Evolutionary conservation across 2,888 invertebrate genomes (phyloP).

Genomic region (Cistogaster globosa): DNA sequence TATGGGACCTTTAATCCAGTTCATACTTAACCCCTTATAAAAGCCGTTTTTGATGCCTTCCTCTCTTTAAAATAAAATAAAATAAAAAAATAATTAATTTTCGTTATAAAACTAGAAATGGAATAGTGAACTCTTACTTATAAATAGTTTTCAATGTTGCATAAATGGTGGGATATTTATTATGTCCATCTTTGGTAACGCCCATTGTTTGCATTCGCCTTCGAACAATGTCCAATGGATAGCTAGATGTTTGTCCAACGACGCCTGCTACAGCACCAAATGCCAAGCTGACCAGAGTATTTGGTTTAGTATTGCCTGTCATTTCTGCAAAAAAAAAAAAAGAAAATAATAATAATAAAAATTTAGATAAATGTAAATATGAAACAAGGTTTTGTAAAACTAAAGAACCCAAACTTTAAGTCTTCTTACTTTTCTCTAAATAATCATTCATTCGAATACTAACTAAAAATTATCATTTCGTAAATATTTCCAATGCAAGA

Average conservation of each 20-base stretch:
- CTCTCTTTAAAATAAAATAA: conserved; percentile 84
- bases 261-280: conserved; percentile 97
- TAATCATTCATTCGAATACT: no score
- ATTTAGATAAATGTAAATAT: background rate
- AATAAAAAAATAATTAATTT: background rate
- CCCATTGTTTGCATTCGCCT: conserved; percentile 86
- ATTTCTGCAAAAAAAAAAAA: conserved; percentile 78
- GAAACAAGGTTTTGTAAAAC: background rate
- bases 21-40: conserved; percentile 99
- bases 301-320: conserved; percentile 83
- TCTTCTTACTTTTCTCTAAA: no score
- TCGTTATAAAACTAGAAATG: background rate
- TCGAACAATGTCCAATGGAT: conserved; percentile 96
- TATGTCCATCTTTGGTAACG: conserved; percentile 82
- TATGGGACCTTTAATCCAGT: conserved; percentile 97
- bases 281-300: conserved; percentile 87
- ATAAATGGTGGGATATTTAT: conserved; percentile 86
- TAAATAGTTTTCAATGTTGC: conserved; percentile 88
- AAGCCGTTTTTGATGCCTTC: conserved; percentile 95
- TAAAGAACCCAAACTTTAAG: no score
- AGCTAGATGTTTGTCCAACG: conserved; percentile 96
- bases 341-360: no score
- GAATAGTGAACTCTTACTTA: conserved; percentile 84
- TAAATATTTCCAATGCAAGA: no score
- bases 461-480: no score